Evolutionary conservation across 2,113 vertebrate species (phyloP), one percentile per base, ranked within the genome.

Genomic region (Neopipo cinnamomea): DNA sequence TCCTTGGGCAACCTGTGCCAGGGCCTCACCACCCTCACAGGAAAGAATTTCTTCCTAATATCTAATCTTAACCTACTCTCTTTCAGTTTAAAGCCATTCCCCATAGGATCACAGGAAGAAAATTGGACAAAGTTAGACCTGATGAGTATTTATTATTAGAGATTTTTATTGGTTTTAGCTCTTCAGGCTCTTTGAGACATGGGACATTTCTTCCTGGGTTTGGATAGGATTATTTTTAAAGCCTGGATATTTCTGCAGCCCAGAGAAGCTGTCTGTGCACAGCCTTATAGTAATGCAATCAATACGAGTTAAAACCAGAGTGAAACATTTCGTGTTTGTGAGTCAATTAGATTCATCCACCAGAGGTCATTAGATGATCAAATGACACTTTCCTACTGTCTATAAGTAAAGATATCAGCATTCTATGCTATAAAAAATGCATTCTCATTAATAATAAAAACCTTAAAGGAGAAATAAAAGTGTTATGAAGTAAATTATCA

Each of bases 301-400:
- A 87, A 67, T 80, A 47, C 56, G 61, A 63, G 56, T 66, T 65
- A 94, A 94, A 93, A 91, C 37, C 84, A 85, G 67, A 89, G 70
- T 83, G 91, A 86, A 93, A 85, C 92, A 74, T 47, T 93, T 87
- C 78, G 91, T 96, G 74, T 95, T 94, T 97, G 93, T 27, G 90
- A 97, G 44, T 95, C 92, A 96, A 95, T 96, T 97, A 97, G 61
- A 96, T 97, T 98, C 96, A 97, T 96, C 97, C 95, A 97, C 95
- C 96, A 97, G 97, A 98, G 96, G 97, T 98, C 97, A 97, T 96
- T 96, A 95, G 91, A 98, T 95, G 97, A 97, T 96, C 50, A 70
- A 95, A 96, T 96, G 96, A 98, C 95, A 92, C 90, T 96, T 95
- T 95, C 58, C 65, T 62, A 86, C 88, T 58, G 71, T 91, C 86